A percentile compares a stretch with the other conserved stretches of the same genome.
These are phyloP conservation scores for Tricholaema leucomelas DNA, from an alignment of 2,113 vertebrate species.

Conservation along the genomic window DNA sequence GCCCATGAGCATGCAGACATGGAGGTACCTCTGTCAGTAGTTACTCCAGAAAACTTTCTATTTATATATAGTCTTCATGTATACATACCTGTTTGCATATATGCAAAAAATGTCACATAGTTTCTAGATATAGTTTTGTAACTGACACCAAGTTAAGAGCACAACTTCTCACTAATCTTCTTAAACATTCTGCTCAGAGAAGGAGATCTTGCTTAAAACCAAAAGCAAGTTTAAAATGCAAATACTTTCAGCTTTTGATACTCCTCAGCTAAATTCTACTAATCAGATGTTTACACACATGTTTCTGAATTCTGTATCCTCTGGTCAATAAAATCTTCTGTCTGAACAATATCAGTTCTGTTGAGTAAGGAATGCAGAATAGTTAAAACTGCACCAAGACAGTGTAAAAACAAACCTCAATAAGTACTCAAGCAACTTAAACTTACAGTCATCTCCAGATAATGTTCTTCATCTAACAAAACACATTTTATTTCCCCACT, in stretches of 20 bases:
- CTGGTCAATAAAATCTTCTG: not conserved
- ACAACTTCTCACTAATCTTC: not conserved
- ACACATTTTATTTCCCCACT: constrained; percentile 1
- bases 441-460: not conserved
- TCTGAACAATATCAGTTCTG: not conserved
- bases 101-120: not conserved
- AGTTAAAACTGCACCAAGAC: not conserved
- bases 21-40: not conserved
- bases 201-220: not conserved
- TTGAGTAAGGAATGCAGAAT: not conserved
- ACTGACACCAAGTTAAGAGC: not conserved
- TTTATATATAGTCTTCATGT: not conserved
- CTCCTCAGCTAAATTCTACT: not conserved
- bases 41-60: not conserved
- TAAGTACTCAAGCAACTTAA: not conserved
- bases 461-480: not conserved
- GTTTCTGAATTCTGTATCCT: not conserved
- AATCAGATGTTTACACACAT: not conserved
- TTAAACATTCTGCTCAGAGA: not conserved
- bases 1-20: not conserved
- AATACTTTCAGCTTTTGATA: not conserved
- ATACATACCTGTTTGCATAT: not conserved
- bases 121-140: not conserved
- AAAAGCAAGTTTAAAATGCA: not conserved
- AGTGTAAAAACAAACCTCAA: not conserved